phyloP scores from a whole-genome alignment of 1,140 invertebrate species.

The Scaptomyza montana region DNA sequence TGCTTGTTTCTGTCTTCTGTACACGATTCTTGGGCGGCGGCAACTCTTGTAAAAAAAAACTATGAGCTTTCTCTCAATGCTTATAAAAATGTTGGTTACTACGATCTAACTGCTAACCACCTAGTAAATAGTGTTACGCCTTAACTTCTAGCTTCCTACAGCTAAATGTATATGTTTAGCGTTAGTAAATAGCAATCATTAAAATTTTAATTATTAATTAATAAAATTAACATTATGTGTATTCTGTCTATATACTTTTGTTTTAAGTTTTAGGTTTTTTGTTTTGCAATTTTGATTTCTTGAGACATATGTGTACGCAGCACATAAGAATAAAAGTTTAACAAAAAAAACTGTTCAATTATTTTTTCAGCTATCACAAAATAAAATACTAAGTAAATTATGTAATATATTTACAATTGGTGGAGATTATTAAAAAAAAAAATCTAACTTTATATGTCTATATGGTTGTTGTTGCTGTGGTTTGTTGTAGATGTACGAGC shows the following conservation, averaged over 20 bases:
- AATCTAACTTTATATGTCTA: constrained; percentile 2
- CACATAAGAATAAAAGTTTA: constrained; percentile 4
- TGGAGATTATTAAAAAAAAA: neutral
- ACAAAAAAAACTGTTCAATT: constrained; percentile 1
- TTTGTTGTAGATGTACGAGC: neutral
- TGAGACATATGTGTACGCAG: constrained; percentile 25
- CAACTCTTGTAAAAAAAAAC: constrained; percentile 40
- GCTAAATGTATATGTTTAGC: constrained; percentile 51
- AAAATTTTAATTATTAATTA: constrained; percentile 26
- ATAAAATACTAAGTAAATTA: constrained; percentile 72
- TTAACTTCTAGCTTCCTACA: constrained; percentile 25
- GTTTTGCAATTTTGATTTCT: neutral
- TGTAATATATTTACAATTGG: constrained; percentile 41
- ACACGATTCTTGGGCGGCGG: constrained; percentile 45
- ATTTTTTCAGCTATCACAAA: constrained; percentile 62
- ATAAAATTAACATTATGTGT: constrained; percentile 38
- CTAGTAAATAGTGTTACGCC: constrained; percentile 35
- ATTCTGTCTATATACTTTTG: too few species aligned
- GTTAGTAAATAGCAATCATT: constrained; percentile 69
- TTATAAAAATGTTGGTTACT: constrained; percentile 36
- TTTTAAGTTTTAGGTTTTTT: neutral
- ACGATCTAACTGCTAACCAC: constrained; percentile 24
- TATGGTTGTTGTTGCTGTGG: neutral
- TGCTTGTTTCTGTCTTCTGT: constrained; percentile 9
- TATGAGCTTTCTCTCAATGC: constrained; percentile 16